Base-by-base conservation (phyloP, 2,113 vertebrate species). In the Gambusia holbrooki region DNA sequence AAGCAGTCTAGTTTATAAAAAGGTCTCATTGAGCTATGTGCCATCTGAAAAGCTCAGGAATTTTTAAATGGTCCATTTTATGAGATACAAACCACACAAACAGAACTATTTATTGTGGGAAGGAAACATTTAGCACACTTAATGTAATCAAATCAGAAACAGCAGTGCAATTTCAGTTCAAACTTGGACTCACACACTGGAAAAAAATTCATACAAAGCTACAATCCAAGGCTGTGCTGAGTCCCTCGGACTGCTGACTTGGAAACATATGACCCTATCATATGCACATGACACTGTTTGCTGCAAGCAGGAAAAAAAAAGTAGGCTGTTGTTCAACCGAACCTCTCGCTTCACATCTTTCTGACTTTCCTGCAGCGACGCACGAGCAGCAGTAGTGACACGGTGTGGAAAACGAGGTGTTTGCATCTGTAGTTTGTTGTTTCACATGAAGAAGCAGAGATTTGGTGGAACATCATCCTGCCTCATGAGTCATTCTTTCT, bases 251-350 rank as follows among this genome's bases (percentile, higher is more conserved):
- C 87, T 90, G 76, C 83, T 75, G 73, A 83, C 81, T 82, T 69
- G 79, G 84, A 87, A 90, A 80, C 89, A 84, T 92, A 90, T 93
- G 92, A 94, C 90, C 77, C 74, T 37, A 72, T 91, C 76, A 89
- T 87, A 87, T 88, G 68, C 89, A 91, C 91, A 92, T 89, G 90
- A 92, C 91, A 87, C 66, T 91, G 84, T 89, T 90, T 90, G 87
- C 81, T 60, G 81, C 27, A 15, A 80, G 71, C 58, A 85, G 81
- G 27, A 27, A 27, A 91, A 87, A 58, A 91, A 89, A 37, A 37
- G 71, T 51, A 81, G 88, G 72, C 86, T 90, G 87, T 90, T 93
- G 88, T 94, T 89, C 77, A 74, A 83, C 62, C 74, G 74, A 88
- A 62, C 76, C 62, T 84, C 69, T 76, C 35, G 60, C 68, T 76